Base-by-base conservation (phyloP, 2,113 vertebrate genomes). In the Mobula hypostoma region DNA sequence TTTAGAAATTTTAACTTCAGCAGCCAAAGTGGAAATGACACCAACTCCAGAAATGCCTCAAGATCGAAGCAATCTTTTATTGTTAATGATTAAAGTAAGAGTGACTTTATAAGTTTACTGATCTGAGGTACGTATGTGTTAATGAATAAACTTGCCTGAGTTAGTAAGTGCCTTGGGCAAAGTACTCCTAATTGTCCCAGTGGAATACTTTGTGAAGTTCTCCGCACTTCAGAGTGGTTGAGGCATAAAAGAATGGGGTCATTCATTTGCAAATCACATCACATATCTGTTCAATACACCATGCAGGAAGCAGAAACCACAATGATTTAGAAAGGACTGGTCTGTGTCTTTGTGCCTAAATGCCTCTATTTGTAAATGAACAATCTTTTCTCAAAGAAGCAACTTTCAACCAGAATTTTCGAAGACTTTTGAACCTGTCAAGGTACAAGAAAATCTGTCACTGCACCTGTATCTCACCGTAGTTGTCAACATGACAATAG, bases 1-100 rank as follows among this genome's bases (percentile, higher is more conserved):
- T 93, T 92, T 74, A 48, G 68, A 92, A 92, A 92, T 70, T 68
- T 70, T 8, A 92, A 32, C 68, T 8, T 4, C 91, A 74, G 29
- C 3, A 76, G 68, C 91, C 40, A 93, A 93, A 48, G 70, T 76
- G 48, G 40, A 93, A 24, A 76, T 21, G 56, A 56, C 91, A 76
- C 68, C 91, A 32, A 74, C 91, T 72, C 40, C 91, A 29, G 68
- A 76, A 74, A 74, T 93, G 74, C 72, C 70, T 76, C 8, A 11
- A 56, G 91, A 72, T 74, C 36, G 91, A 93, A 93, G 32, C 66
- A 74, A 74, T 56, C 70, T 70, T 56, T 93, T 93, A 56, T 93
- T 48, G 74, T 93, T 76, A 93, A 56, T 56, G 91, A 21, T 93
- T 76, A 93, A 93, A 74, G 24, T 48, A 12, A 27, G 70, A 74